A percentile compares a stretch with the other conserved stretches of the same genome.
Evolutionary conservation across 1,140 invertebrate species (phyloP).

Genomic region (Apis florea): DNA sequence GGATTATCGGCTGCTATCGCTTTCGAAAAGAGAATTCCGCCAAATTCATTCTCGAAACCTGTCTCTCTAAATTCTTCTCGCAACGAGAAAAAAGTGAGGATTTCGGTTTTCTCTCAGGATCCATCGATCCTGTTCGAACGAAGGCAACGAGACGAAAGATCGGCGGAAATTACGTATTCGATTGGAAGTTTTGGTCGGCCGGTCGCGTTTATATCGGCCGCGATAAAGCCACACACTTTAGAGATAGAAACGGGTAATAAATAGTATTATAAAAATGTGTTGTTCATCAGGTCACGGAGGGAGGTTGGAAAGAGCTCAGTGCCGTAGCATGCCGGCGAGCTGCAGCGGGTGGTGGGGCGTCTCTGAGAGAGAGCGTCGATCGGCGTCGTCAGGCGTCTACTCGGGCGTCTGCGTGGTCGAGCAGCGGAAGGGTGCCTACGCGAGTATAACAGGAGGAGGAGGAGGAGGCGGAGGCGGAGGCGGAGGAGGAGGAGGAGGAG

Average conservation of each 20-base stretch:
- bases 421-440: slow-evolving; percentile 48
- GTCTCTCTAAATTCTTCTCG: too few relatives aligned
- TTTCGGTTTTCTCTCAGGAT: too few relatives aligned
- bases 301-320: slow-evolving; percentile 62
- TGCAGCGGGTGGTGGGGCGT: slow-evolving; percentile 66
- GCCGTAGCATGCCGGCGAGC: slow-evolving; percentile 76
- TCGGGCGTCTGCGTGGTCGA: slow-evolving; percentile 54
- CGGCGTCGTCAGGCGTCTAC: slow-evolving; percentile 61
- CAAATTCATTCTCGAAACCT: too few relatives aligned
- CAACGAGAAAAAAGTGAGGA: too few relatives aligned
- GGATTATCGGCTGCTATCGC: too few relatives aligned
- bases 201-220: not conserved
- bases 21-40: too few relatives aligned
- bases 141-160: too few relatives aligned
- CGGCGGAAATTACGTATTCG: too few relatives aligned
- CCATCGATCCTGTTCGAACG: too few relatives aligned
- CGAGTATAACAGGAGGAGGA: slow-evolving; percentile 7
- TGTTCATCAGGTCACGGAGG: slow-evolving; percentile 63
- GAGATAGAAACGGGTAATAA: not conserved
- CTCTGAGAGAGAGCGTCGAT: slow-evolving; percentile 71
- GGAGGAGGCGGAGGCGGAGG: slow-evolving; percentile 29
- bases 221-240: accelerated
- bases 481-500: slow-evolving; percentile 29
- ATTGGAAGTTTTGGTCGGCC: too few relatives aligned
- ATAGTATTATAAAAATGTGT: not conserved